Base-by-base conservation (phyloP, 2,888 invertebrate species). In the Resseliella maxima region DNA sequence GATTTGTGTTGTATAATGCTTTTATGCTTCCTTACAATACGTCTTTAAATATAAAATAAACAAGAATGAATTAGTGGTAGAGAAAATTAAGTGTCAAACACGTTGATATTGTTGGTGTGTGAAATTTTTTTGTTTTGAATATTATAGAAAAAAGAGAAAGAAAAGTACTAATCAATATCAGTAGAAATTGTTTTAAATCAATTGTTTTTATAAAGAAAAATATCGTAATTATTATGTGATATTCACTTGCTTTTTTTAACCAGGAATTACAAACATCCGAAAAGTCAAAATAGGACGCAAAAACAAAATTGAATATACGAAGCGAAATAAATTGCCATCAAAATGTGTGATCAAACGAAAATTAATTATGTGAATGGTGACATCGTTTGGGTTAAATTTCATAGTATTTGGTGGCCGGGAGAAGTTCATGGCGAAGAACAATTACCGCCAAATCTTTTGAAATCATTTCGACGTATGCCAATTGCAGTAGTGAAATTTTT, bases 401-500 rank as follows among this genome's bases (percentile, higher is more conserved):
- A 95, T 59, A 92, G 94, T 64, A 27, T 87, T n/a, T 97, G 96
- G 96, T 97, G 97, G 97, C 96, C 97, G 38, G 96, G 95, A 18
- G 95, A 95, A 90, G 95, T 96, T 87, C 93, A 93, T 85, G 93
- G 93, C 87, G 91, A 92, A 88, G 93, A 93, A 86, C 92, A 92
- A 89, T 91, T 95, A 86, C 94, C 95, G 36, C 93, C 94, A 88
- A 95, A 95, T 89, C 92, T 95, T 88, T 91, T 94, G 87, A 91
- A 91, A 85, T 93, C 94, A 86, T 93, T 94, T 89, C 92, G 93
- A 89, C 95, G 94, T 89, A 93, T 93, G 88, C 95, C 96, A n/a
- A 94, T 96, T 88, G 95, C 95, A 86, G 94, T 95, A 89, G 96
- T 97, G 85, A 95, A 95, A 90, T 97, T 96, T 91, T 96, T 96